Conservation (phyloP, 1,140 invertebrate genomes). For the Hestina assimilis region DNA sequence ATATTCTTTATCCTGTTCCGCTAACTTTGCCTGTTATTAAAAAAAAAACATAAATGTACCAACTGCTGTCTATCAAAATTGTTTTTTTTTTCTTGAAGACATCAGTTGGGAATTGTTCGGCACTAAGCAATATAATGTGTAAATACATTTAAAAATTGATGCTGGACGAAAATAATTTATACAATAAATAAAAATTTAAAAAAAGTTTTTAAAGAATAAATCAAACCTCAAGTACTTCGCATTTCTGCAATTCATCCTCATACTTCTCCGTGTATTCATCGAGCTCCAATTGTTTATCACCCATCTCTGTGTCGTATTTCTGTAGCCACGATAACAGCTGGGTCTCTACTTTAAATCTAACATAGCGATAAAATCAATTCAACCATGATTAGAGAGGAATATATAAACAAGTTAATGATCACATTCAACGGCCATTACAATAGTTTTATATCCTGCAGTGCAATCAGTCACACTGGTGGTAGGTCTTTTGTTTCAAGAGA, state of each 20-base stretch:
- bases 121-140: too few species aligned
- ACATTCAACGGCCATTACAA: not conserved
- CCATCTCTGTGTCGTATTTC: conserved; percentile 75
- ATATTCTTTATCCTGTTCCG: conserved; percentile 66
- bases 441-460: too few species aligned
- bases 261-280: conserved; percentile 70
- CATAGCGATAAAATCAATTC: not conserved
- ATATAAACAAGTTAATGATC: not conserved
- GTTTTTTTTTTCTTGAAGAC: too few species aligned
- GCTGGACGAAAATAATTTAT: too few species aligned
- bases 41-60: too few species aligned
- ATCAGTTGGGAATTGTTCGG: too few species aligned
- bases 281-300: conserved; percentile 68
- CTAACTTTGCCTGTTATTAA: conserved; percentile 39
- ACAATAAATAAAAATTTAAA: too few species aligned
- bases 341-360: conserved; percentile 73
- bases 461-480: too few species aligned
- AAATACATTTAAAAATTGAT: too few species aligned
- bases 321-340: conserved; percentile 72
- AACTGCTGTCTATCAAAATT: too few species aligned
- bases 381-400: not conserved
- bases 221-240: conserved; percentile 62
- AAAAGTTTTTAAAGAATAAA: not conserved
- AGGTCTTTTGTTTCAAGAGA: too few species aligned
- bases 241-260: conserved; percentile 62